phyloP scores from a whole-genome alignment of 2,113 vertebrate genomes.

The Macheiramphus alcinus region DNA sequence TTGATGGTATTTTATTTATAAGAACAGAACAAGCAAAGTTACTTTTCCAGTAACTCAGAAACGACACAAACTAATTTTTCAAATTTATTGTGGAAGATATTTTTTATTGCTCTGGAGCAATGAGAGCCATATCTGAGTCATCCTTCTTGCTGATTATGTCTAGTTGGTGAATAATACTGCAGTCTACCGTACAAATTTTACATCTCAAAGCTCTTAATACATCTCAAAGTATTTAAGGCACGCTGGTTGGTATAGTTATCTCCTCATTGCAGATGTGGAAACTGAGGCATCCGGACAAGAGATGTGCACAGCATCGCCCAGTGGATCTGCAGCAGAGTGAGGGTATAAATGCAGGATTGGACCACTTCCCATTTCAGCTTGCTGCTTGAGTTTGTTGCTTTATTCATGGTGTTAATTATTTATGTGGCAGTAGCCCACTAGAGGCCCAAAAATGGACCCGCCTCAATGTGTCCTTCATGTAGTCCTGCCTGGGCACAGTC shows the following conservation, averaged over 20 bases:
- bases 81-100: constrained; percentile 28
- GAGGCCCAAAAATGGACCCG: background rate
- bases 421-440: background rate
- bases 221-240: background rate
- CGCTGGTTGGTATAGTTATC: background rate
- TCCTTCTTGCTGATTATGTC: constrained; percentile 34
- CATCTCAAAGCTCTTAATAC: background rate
- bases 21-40: constrained; percentile 25
- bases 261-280: background rate
- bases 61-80: constrained; percentile 9
- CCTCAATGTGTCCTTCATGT: rapidly evolving
- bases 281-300: background rate
- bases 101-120: constrained; percentile 22
- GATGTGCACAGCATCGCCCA: rapidly evolving
- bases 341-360: background rate
- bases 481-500: background rate
- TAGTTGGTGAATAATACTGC: background rate
- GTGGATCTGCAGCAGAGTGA: background rate
- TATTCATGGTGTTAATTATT: background rate
- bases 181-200: background rate
- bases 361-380: background rate
- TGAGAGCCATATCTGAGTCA: constrained; percentile 9
- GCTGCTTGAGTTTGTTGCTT: background rate
- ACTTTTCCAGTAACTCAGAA: constrained; percentile 23
- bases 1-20: constrained; percentile 32